phyloP scores from a whole-genome alignment of 2,797 vertebrate species.

The Cyclura pinguis region DNA sequence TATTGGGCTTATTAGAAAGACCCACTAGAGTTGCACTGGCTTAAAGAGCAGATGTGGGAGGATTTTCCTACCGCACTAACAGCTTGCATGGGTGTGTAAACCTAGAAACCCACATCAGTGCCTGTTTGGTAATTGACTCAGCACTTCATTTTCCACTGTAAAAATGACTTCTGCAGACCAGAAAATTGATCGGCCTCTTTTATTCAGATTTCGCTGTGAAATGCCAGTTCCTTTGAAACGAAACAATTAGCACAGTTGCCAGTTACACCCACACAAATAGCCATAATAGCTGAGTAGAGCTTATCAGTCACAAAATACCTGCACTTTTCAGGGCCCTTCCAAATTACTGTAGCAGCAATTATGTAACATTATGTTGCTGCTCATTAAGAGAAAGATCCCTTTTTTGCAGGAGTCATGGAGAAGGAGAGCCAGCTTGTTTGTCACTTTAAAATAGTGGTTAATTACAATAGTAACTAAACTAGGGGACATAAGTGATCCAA shows the following conservation, averaged over 20 bases:
- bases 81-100: not conserved
- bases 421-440: not conserved
- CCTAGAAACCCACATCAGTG: not conserved
- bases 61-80: constrained; percentile 8
- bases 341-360: not conserved
- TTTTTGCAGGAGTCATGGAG: not conserved
- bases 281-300: not conserved
- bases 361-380: not conserved
- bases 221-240: not conserved
- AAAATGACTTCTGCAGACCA: constrained; percentile 3
- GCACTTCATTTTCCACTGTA: constrained; percentile 10
- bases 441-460: not conserved
- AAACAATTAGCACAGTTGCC: constrained; percentile 1
- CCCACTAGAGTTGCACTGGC: not conserved
- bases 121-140: constrained; percentile 1
- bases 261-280: not conserved
- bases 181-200: constrained; percentile 4
- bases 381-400: not conserved
- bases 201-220: not conserved
- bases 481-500: not conserved
- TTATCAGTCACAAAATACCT: not conserved
- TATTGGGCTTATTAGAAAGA: not conserved
- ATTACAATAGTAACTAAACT: not conserved
- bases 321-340: not conserved
- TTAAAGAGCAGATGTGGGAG: not conserved